Evolutionary conservation across 2,797 vertebrate species (phyloP).

Genomic region (Florisuga fusca): DNA sequence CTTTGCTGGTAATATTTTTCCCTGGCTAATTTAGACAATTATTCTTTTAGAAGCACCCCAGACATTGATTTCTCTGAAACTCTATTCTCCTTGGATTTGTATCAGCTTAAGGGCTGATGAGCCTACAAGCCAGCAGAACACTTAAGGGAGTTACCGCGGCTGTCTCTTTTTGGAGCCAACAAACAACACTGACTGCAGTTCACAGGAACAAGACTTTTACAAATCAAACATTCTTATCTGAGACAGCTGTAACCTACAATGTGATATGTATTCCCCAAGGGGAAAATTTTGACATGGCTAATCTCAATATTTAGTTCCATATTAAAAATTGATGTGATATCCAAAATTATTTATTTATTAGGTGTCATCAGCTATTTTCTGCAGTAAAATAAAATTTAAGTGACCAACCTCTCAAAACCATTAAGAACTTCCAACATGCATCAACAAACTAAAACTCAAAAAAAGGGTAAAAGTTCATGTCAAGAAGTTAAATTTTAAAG

Average conservation of each 20-base stretch:
- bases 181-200: accelerated
- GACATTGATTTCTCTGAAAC: neutral
- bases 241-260: neutral
- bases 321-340: neutral
- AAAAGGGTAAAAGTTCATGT: neutral
- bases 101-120: neutral
- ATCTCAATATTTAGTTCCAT: neutral
- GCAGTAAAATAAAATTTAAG: neutral
- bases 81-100: neutral
- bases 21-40: neutral
- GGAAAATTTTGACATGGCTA: neutral
- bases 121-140: neutral
- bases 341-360: neutral
- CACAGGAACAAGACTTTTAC: neutral
- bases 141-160: neutral
- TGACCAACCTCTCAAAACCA: neutral
- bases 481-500: neutral
- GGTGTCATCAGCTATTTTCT: neutral
- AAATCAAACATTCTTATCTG: neutral
- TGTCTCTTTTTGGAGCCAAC: neutral
- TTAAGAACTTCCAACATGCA: neutral
- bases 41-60: neutral
- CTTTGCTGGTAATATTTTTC: neutral
- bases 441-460: neutral
- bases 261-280: neutral